Evolutionary conservation across 2,797 vertebrate genomes (phyloP), one percentile per base, ranked within the genome.

Genomic region (Etheostoma nigrum): DNA sequence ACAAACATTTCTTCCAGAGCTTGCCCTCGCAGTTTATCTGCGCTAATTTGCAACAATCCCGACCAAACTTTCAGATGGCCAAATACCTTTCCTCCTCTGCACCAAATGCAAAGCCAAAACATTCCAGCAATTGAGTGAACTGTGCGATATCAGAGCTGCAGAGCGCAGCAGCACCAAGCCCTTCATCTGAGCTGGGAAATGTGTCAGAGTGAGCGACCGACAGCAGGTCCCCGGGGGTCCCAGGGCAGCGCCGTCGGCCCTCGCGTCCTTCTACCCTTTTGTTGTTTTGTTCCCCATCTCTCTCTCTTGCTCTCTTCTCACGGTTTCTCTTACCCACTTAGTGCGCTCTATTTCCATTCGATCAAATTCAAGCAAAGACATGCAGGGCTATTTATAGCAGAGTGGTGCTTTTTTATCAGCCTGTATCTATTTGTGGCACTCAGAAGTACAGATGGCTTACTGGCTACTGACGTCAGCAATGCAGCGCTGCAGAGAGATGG

Each of bases 391-490:
- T 95, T 94, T 94, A 91, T 95, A 96, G 94, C 47, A 79, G 72
- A 87, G 89, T 83, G 86, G 91, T 89, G 93, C 89, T 94, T 94
- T 95, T 95, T 94, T 94, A 94, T 93, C 92, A 79, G 89, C 89
- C 89, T 67, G 91, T 86, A 92, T 93, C 95, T 96, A 95, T 96
- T 96, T 96, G 93, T 94, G 91, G 94, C 89, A 81, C 87, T 85
- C 84, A 87, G 90, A 94, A 93, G 91, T 92, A 95, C 92, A 93
- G 93, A 95, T 94, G 95, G 93, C 94, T 95, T 93, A 95, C 94
- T 95, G 89, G 88, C 91, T 93, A 90, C 93, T 95, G 93, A 95
- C 94, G 94, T 95, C 90, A 94, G 92, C 88, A 87, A 83, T 91
- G 91, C 89, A 78, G 85, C 79, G 93, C 94, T 94, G 94, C 94